These are phyloP conservation scores for Cephus cinctus DNA, from an alignment of 1,140 invertebrate species.

Conservation along the genomic window DNA sequence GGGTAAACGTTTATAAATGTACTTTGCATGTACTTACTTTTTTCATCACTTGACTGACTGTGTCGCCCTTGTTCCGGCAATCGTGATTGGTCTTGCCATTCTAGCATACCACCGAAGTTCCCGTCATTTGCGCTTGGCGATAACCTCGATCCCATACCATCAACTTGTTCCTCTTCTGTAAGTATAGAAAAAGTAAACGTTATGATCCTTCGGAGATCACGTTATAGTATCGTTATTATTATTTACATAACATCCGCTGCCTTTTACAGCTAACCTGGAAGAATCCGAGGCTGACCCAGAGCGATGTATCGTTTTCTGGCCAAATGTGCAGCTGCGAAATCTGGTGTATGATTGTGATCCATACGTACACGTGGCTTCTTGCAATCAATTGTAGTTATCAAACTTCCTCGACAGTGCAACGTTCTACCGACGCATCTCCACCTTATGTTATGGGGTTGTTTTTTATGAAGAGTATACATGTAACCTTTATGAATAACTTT, in stretches of 20 bases:
- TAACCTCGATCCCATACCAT: no score
- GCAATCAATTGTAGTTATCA: constrained; percentile 43
- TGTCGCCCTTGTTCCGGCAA: no score
- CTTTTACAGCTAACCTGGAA: constrained; percentile 27
- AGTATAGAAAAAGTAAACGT: not conserved
- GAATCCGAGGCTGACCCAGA: constrained; percentile 28
- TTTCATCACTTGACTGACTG: no score
- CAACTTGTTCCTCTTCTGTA: not conserved
- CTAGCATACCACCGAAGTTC: no score
- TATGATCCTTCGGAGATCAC: no score
- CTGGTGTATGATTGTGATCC: constrained; percentile 51
- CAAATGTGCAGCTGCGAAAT: constrained; percentile 43
- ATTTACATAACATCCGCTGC: no score
- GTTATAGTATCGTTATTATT: no score
- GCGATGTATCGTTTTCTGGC: constrained; percentile 41
- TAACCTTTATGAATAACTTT: constrained; percentile 52
- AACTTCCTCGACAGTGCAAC: constrained; percentile 49
- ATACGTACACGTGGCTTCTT: constrained; percentile 42
- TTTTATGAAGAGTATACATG: constrained; percentile 55
- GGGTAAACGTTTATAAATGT: no score
- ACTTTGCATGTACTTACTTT: no score
- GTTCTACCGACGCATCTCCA: constrained; percentile 52
- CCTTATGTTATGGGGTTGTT: constrained; percentile 43
- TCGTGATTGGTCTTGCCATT: no score
- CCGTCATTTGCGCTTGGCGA: no score